Conservation (phyloP, 2,113 vertebrate species). For the Buteo buteo region DNA sequence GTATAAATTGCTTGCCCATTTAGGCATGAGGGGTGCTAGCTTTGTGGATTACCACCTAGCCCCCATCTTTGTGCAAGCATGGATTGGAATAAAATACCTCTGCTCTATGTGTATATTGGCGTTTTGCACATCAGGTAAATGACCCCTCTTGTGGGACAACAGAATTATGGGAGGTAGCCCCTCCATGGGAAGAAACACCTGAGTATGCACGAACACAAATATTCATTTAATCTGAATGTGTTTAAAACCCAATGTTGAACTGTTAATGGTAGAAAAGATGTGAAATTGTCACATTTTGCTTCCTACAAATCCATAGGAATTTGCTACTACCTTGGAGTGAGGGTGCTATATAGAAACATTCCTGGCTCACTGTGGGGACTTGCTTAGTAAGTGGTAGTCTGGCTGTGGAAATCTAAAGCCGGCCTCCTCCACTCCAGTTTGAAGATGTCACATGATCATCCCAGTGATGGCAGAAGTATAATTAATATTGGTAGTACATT, state of each 20-base stretch:
- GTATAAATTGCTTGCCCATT: too few species aligned
- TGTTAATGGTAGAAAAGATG: background rate
- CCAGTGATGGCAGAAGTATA: background rate
- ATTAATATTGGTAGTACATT: background rate
- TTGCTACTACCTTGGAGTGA: background rate
- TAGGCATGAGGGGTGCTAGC: too few species aligned
- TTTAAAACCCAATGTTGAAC: background rate
- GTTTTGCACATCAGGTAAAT: too few species aligned
- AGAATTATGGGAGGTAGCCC: background rate
- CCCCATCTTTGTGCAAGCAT: too few species aligned
- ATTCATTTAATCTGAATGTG: background rate
- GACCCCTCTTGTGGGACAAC: too few species aligned
- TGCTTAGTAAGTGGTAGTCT: background rate
- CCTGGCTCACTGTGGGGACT: background rate
- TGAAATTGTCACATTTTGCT: background rate
- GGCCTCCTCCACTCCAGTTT: background rate
- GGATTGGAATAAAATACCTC: too few species aligned
- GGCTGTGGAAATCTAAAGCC: background rate
- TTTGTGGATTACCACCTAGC: too few species aligned
- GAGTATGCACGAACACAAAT: background rate
- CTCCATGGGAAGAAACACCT: background rate
- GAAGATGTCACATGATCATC: background rate
- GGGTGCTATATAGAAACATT: background rate
- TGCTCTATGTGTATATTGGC: too few species aligned
- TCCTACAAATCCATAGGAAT: background rate